Base-by-base conservation (phyloP, 2,797 vertebrate genomes). In the Emydoidea blandingii region DNA sequence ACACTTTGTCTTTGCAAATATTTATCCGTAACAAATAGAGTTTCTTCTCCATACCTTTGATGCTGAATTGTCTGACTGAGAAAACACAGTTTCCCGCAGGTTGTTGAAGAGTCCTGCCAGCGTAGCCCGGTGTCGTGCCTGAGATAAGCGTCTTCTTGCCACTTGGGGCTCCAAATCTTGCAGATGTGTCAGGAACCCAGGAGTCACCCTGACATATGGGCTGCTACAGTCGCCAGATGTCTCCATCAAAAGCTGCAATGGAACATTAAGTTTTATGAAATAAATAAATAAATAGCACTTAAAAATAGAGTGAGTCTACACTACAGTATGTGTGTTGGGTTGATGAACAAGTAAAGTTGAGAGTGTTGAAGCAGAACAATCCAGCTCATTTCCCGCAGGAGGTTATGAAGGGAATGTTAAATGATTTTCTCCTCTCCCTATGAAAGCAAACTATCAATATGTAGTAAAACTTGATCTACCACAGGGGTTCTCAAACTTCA, bases 41-140 rank as follows among this genome's bases (percentile, higher is more conserved):
- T 21, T 3, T 5, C 54, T 81, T 65, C 90, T 92, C 41, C 68
- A 0, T 98, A 99, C 98, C 98, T 98, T 98, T 6, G 98, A 98
- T 81, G 97, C 97, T 4, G 93, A 98, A 87, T 88, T 95, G 34
- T 97, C 94, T 50, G 97, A 94, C 9, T 94, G 94, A 19, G 97
- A 97, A 83, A 97, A 98, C 53, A 99, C 98, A 1, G 85, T 97
- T 79, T 95, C 96, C 87, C 56, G 96, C 59, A 99, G 94, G 88
- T 49, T 79, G 50, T 92, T 94, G 79, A 99, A 98, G 91, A 99
- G 98, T 12, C 91, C 95, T 1, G 96, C 83, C 85, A 98, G 91
- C 0, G 97, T 96, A 91, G 97, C 98, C 34, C 95, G 97, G 72
- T 97, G 98, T 7, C 90, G 97, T 68, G 98, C 98, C 96, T 97